phyloP scores from a whole-genome alignment of 2,113 vertebrate species.

The Ammodytes dubius region DNA sequence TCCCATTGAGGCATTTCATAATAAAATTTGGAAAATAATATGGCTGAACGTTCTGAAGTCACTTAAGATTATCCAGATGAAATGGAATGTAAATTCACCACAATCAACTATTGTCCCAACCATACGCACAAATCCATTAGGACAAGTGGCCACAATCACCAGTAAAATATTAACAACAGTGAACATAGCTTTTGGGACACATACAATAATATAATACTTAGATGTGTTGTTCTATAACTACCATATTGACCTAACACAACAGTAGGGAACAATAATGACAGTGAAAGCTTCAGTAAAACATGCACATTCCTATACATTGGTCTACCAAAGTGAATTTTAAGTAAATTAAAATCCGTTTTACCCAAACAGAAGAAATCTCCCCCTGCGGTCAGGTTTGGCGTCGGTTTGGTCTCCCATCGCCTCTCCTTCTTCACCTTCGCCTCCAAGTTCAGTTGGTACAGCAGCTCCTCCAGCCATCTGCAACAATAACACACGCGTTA shows the following conservation, averaged over 20 bases:
- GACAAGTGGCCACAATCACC: background rate
- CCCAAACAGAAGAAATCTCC: constrained; percentile 83
- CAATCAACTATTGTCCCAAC: too few species aligned
- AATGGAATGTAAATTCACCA: too few species aligned
- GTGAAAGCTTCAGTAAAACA: background rate
- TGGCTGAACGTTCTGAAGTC: too few species aligned
- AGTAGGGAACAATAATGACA: constrained; percentile 6
- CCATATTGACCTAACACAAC: background rate
- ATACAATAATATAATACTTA: background rate
- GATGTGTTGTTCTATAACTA: background rate
- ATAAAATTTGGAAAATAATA: too few species aligned
- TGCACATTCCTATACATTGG: background rate
- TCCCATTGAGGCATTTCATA: background rate
- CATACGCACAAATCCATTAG: background rate
- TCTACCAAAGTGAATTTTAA: background rate
- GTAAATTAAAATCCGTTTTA: background rate
- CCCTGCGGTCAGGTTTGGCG: constrained; percentile 89
- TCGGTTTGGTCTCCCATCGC: constrained; percentile 70
- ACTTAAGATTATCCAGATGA: too few species aligned
- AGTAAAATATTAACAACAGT: background rate
- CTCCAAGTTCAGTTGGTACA: constrained; percentile 9
- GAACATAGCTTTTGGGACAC: background rate
- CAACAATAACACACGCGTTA: background rate
- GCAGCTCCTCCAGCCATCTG: constrained; percentile 71
- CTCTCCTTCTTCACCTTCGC: constrained; percentile 2